phyloP scores from a whole-genome alignment of 2,797 vertebrate species.

The Nothura maculosa region DNA sequence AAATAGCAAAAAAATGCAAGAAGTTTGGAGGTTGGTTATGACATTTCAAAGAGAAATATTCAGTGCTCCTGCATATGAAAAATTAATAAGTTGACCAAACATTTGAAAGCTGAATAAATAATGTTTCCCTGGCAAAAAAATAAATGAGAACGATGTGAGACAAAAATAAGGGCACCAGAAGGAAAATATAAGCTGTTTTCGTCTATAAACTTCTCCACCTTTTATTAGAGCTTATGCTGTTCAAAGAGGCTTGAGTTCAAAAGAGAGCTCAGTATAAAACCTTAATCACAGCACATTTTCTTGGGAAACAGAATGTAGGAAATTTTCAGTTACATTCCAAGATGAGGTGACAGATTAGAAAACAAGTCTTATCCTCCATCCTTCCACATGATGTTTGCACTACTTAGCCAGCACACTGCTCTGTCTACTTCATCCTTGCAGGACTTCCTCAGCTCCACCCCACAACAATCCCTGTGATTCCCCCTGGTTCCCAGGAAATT shows the following conservation, averaged over 20 bases:
- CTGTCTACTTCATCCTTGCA: accelerated
- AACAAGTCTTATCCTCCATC: neutral
- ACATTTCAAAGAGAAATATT: slow-evolving; percentile 51
- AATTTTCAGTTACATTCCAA: neutral
- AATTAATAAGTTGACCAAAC: slow-evolving; percentile 61
- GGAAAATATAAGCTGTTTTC: slow-evolving; percentile 37
- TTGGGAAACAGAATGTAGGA: neutral
- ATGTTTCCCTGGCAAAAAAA: slow-evolving; percentile 40
- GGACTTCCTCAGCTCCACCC: neutral
- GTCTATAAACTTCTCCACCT: slow-evolving; percentile 3
- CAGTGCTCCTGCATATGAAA: slow-evolving; percentile 37
- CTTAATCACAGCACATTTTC: neutral
- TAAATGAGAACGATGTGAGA: slow-evolving; percentile 33
- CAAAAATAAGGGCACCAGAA: slow-evolving; percentile 15
- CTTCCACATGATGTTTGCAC: accelerated
- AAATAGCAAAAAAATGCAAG: neutral
- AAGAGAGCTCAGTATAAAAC: neutral
- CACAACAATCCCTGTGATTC: accelerated
- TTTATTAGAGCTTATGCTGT: neutral
- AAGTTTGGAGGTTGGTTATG: neutral
- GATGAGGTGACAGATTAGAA: neutral
- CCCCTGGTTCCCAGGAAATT: accelerated
- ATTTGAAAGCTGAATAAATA: slow-evolving; percentile 62
- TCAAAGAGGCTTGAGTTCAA: slow-evolving; percentile 32
- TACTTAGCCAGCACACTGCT: accelerated